Evolutionary conservation across 2,888 invertebrate species (phyloP).

Genomic region (Iphiclides podalirius): DNA sequence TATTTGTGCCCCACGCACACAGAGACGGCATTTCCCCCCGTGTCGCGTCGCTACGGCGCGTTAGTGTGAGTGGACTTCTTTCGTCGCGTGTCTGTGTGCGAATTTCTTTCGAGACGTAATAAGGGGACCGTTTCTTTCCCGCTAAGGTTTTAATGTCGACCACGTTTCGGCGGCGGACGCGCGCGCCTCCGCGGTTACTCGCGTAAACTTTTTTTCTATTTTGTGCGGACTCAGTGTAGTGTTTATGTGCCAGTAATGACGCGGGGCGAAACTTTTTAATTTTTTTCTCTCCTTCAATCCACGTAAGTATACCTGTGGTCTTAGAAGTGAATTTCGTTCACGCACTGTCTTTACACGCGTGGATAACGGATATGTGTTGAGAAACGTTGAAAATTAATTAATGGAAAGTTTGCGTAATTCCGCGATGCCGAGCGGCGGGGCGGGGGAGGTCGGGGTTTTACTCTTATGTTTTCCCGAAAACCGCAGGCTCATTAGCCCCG

Average conservation of each 20-base stretch:
- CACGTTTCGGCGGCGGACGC: constrained; percentile 78
- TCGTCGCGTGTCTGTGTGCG: constrained; percentile 69
- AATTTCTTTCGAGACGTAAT: constrained; percentile 80
- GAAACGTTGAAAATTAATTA: constrained; percentile 51
- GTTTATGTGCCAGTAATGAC: constrained; percentile 34
- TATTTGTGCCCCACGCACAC: constrained; percentile 73
- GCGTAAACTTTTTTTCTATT: constrained; percentile 55
- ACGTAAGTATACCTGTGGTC: constrained; percentile 27
- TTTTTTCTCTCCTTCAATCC: constrained; percentile 19
- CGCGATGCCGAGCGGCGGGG: constrained; percentile 48
- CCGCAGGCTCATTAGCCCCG: constrained; percentile 76
- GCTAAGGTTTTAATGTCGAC: constrained; percentile 80
- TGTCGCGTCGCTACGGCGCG: constrained; percentile 50
- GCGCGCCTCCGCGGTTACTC: constrained; percentile 72
- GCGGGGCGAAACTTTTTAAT: constrained; percentile 25
- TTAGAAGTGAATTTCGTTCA: no score
- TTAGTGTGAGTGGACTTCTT: constrained; percentile 70
- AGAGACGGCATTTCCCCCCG: constrained; percentile 51
- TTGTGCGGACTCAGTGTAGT: constrained; percentile 51
- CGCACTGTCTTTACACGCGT: no score
- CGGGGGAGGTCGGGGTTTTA: constrained; percentile 41
- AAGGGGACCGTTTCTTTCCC: constrained; percentile 80
- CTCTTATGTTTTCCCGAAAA: constrained; percentile 65
- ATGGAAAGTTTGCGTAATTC: constrained; percentile 60
- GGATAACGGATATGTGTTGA: not conserved